Percentiles rank a stretch among this genome's conserved stretches.
These are phyloP conservation scores for Poecilia wingei DNA, from an alignment of 2,797 vertebrate species.

Conservation along the genomic window DNA sequence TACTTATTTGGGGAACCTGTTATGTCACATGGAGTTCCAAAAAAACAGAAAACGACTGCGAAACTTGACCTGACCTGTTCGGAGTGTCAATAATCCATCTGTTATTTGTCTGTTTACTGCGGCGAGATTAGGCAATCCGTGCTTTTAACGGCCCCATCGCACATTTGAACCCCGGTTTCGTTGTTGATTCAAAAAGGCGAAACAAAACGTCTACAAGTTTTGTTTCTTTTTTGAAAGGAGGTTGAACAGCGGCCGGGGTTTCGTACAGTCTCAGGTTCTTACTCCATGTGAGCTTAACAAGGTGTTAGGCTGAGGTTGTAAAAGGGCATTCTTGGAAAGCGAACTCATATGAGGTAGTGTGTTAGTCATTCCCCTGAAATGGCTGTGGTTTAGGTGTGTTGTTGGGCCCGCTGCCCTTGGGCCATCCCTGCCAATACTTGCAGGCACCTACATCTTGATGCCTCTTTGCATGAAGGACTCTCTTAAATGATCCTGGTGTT, in stretches of 20 bases:
- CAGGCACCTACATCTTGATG: constrained; percentile 41
- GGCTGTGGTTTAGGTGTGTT: constrained; percentile 55
- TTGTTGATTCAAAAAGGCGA: not conserved
- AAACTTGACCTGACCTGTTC: constrained; percentile 40
- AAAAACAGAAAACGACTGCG: constrained; percentile 12
- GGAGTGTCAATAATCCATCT: constrained; percentile 44
- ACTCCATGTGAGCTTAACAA: constrained; percentile 11
- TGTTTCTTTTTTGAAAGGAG: constrained; percentile 7
- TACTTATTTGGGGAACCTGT: not conserved
- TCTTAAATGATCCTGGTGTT: constrained; percentile 18
- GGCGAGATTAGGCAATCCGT: constrained; percentile 41
- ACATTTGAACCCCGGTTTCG: constrained; percentile 43
- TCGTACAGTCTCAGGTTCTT: constrained; percentile 38
- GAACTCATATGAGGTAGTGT: constrained; percentile 38
- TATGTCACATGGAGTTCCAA: no score
- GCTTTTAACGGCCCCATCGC: constrained; percentile 45
- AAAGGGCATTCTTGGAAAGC: constrained; percentile 56
- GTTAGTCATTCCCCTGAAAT: constrained; percentile 53
- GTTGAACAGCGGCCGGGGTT: constrained; percentile 42
- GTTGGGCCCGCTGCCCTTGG: constrained; percentile 40
- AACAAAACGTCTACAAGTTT: not conserved
- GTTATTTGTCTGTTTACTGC: constrained; percentile 56
- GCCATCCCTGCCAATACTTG: constrained; percentile 62
- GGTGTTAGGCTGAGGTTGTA: constrained; percentile 33
- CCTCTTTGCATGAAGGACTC: constrained; percentile 19